phyloP scores from a whole-genome alignment of 2,888 invertebrate species.

The Drosophila peninsularis region DNA sequence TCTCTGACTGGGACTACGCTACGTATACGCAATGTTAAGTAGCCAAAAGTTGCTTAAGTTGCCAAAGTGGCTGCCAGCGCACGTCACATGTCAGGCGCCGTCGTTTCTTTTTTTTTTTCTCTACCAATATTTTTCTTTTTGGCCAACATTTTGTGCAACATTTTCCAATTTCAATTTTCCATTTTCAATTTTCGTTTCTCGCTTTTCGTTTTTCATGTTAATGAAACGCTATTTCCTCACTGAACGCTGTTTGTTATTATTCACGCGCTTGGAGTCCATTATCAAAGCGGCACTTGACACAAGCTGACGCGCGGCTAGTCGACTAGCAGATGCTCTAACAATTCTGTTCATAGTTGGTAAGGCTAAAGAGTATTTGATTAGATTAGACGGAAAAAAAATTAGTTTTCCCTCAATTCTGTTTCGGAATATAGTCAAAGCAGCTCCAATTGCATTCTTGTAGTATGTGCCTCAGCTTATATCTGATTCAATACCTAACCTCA shows the following conservation, averaged over 20 bases:
- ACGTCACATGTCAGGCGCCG: constrained; percentile 50
- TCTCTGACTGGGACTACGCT: constrained; percentile 30
- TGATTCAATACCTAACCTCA: too few species aligned
- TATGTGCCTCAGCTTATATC: too few species aligned
- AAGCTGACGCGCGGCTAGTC: not conserved
- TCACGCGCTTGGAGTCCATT: constrained; percentile 79
- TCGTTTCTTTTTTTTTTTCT: constrained; percentile 15
- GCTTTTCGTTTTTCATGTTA: constrained; percentile 67
- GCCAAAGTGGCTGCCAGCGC: constrained; percentile 29
- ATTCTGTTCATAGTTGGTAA: not conserved
- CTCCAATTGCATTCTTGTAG: too few species aligned
- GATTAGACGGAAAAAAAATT: too few species aligned
- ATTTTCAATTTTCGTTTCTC: constrained; percentile 62
- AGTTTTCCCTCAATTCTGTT: too few species aligned
- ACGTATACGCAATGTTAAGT: constrained; percentile 70
- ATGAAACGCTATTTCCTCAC: constrained; percentile 79
- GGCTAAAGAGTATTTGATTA: too few species aligned
- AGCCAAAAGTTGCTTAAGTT: constrained; percentile 37
- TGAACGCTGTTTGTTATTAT: constrained; percentile 72
- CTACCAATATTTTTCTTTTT: constrained; percentile 8
- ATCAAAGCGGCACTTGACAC: constrained; percentile 60
- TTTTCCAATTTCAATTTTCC: constrained; percentile 59
- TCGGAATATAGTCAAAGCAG: too few species aligned
- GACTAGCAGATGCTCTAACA: constrained; percentile 19
- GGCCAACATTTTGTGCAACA: constrained; percentile 30